Evolutionary conservation across 2,888 invertebrate genomes (phyloP), one percentile per base, ranked within the genome.

Genomic region (Willowsia nigromaculata): DNA sequence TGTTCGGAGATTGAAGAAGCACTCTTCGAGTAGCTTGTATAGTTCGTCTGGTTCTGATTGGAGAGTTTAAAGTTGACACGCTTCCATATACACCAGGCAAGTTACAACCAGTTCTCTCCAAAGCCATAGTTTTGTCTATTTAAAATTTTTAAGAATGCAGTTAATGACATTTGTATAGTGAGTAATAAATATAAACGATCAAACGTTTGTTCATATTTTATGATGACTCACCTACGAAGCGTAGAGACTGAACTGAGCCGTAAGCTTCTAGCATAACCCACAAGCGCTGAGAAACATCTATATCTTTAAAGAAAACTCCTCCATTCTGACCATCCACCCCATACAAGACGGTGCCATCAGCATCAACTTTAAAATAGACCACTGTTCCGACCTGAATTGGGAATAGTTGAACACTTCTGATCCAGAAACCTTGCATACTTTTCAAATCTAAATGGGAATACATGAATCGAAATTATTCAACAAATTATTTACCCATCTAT

Each of bases 221-320:
- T 13, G 9, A 13, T 6, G 13, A 85, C 90, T 80, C 81, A 91
- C 91, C 68, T 6, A 87, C 85, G 47, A 91, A 86, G n/a, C 82
- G 62, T 0, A 91, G 22, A 15, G 88, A 13, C 33, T 85, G 85
- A 43, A 90, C 85, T n/a, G 78, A 78, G 7, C 91, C 91, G 68
- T 89, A 91, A 7, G 89, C 85, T 80, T 91, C 91, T 0, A 90
- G 18, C 5, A 88, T 76, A 0, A 84, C 90, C 91, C 91, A 91
- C 6, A 91, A 50, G 11, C 27, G 68, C 1, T 47, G n/a, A n/a
- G 68, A 74, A 30, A 76, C 50, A 50, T 71, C 30, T 0, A 91
- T 78, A 33, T 80, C 83, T 13, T 59, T 40, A 0, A 90, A 43
- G 59, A 91, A 85, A 1, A 90, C n/a, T n/a, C 85, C 83, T 37